Conservation (phyloP, 2,797 vertebrate species). For the Falco novaeseelandiae region DNA sequence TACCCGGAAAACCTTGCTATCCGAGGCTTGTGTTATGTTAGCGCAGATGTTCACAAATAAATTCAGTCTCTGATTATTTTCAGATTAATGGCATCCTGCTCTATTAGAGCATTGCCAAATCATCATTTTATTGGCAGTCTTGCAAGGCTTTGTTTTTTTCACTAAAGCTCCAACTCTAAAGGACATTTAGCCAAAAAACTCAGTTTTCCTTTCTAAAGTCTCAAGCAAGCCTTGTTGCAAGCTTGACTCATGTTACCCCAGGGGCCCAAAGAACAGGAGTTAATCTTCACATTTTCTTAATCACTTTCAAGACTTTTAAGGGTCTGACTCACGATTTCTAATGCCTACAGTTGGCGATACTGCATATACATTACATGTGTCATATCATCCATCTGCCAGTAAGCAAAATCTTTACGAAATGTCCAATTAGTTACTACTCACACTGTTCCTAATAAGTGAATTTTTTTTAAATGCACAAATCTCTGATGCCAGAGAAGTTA, state of each 20-base stretch:
- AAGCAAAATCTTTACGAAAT: constrained; percentile 11
- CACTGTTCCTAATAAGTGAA: background rate
- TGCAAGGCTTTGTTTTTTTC: background rate
- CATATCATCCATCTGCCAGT: constrained; percentile 55
- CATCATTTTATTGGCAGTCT: constrained; percentile 30
- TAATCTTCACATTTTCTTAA: constrained; percentile 48
- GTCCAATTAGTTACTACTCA: constrained; percentile 10
- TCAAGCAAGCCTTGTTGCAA: background rate
- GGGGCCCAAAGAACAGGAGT: constrained; percentile 13
- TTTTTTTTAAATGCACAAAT: background rate
- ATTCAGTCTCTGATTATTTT: constrained; percentile 35
- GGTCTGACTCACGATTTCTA: constrained; percentile 63
- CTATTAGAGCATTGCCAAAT: constrained; percentile 31
- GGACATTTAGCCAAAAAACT: background rate
- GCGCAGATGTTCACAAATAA: constrained; percentile 58
- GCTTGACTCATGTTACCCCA: constrained; percentile 24
- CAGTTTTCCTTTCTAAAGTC: background rate
- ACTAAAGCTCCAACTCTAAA: background rate
- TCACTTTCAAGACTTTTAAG: constrained; percentile 36
- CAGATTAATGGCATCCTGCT: constrained; percentile 57
- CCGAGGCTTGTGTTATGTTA: background rate
- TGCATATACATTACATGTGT: constrained; percentile 40
- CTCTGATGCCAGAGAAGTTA: background rate
- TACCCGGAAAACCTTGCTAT: constrained; percentile 18
- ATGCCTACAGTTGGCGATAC: constrained; percentile 37